Conservation (phyloP, 2,888 invertebrate species). For the Perizoma flavofasciatum region DNA sequence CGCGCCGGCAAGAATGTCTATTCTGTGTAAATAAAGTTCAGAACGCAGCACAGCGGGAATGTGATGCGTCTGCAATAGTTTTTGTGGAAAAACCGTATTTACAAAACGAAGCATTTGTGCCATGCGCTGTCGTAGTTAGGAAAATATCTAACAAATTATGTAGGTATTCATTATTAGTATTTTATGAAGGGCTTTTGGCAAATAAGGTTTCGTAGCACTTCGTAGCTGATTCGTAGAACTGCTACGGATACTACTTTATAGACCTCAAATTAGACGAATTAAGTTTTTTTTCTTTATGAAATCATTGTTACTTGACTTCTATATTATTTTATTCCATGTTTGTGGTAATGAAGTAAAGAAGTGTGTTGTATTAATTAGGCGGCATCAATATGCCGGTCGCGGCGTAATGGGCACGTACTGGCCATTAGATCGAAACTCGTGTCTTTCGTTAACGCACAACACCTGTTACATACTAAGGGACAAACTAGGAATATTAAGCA, state of each 20-base stretch:
- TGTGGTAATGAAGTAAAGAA: conserved; percentile 13
- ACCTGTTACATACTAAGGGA: conserved; percentile 33
- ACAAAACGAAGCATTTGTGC: conserved; percentile 16
- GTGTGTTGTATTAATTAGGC: conserved; percentile 51
- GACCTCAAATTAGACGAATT: conserved; percentile 7
- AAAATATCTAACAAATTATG: conserved; percentile 6
- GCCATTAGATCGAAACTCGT: conserved; percentile 53
- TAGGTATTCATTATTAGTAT: neutral
- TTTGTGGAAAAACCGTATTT: conserved; percentile 34
- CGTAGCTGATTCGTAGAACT: conserved; percentile 60
- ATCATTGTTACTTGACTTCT: neutral
- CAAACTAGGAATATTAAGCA: neutral
- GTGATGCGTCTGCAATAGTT: conserved; percentile 54
- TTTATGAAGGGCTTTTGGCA: conserved; percentile 7
- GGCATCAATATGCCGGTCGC: conserved; percentile 62
- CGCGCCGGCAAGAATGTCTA: conserved; percentile 55
- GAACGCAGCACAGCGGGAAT: conserved; percentile 58
- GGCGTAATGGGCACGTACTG: conserved; percentile 48
- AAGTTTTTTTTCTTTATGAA: neutral
- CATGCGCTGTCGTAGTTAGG: conserved; percentile 10
- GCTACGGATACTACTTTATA: conserved; percentile 26
- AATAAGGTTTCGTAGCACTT: conserved; percentile 51
- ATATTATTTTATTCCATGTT: conserved; percentile 1
- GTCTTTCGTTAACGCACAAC: conserved; percentile 37
- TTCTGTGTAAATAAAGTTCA: conserved; percentile 65